Percentiles rank a stretch among this genome's conserved stretches.
Conservation (phyloP, 2,113 vertebrate genomes). For the Labrus mixtus region DNA sequence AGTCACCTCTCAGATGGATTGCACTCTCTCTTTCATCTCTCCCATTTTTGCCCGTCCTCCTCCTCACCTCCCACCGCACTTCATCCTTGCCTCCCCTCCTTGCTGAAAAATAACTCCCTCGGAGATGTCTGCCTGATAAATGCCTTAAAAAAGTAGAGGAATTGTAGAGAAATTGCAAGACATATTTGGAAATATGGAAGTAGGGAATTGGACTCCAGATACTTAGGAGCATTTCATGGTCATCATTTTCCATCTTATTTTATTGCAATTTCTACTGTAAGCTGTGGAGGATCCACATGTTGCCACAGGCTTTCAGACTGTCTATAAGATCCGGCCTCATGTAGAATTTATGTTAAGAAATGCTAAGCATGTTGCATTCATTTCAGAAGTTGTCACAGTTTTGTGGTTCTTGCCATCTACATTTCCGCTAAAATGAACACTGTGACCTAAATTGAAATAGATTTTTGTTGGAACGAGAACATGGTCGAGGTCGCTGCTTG, state of each 20-base stretch:
- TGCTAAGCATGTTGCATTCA: slow-evolving; percentile 1
- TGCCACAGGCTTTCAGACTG: background rate
- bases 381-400: slow-evolving; percentile 5
- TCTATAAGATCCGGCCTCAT: slow-evolving; percentile 2
- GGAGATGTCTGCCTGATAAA: slow-evolving; percentile 55
- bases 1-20: slow-evolving; percentile 65
- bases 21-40: slow-evolving; percentile 37
- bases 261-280: slow-evolving; percentile 9
- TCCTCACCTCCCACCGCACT: slow-evolving; percentile 47
- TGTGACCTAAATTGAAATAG: slow-evolving; percentile 48
- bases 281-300: slow-evolving; percentile 9
- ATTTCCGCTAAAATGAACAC: slow-evolving; percentile 29
- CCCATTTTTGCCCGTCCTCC: slow-evolving; percentile 39
- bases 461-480: slow-evolving; percentile 48
- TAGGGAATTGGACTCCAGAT: slow-evolving; percentile 24
- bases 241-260: slow-evolving; percentile 26
- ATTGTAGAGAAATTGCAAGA: slow-evolving; percentile 19
- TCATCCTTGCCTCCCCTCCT: slow-evolving; percentile 26
- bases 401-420: slow-evolving; percentile 12
- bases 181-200: slow-evolving; percentile 37
- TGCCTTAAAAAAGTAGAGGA: slow-evolving; percentile 41
- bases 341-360: slow-evolving; percentile 2
- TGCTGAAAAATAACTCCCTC: slow-evolving; percentile 58
- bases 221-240: slow-evolving; percentile 37
- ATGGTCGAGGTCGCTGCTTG: slow-evolving; percentile 6